Base-by-base conservation (phyloP, 2,113 vertebrate genomes). In the Cervus canadensis region DNA sequence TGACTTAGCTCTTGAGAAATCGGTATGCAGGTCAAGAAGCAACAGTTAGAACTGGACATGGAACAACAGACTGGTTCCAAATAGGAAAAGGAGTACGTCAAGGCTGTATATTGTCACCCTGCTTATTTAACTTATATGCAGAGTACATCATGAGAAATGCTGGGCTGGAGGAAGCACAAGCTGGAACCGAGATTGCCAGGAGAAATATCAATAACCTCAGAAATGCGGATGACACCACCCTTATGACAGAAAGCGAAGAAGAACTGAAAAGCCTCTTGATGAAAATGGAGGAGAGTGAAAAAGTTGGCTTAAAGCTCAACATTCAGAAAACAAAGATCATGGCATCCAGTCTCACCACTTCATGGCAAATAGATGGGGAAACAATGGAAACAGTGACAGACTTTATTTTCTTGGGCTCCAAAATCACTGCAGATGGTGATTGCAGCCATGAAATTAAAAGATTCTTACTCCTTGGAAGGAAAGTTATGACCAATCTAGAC, bases 131-230 rank as follows among this genome's bases (percentile, higher is more conserved):
- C 0, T 36, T 71, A 11, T 21, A 71, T 36, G 9, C n/a, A 36
- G n/a, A 71, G 19, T 36, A 36, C 64, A 11, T 36, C n/a, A 71
- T 71, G 64, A 21, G n/a, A 36, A 71, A 71, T 23, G 9, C 64
- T 71, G 19, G 19, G 2, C 2, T 71, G 19, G 19, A 71, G 0
- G 9, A 71, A 71, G 19, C 17, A 71, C n/a, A 71, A 71, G 17
- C 64, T 71, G 64, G n/a, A 23, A 21, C 11, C 17, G 2, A 71
- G 64, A 71, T 0, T 36, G 17, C n/a, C 1, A 0, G 19, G 19
- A 71, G 64, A 36, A 71, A 36, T 71, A 36, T 71, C 64, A 36
- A 23, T 71, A 11, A 21, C n/a, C n/a, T 36, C 17, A 71, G 17
- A 71, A 21, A 71, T 36, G 17, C 64, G 36, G 64, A 36, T 23